A percentile compares a stretch with the other conserved stretches of the same genome.
These are phyloP conservation scores for Bugula neritina DNA, from an alignment of 2,888 invertebrate species.

Conservation along the genomic window DNA sequence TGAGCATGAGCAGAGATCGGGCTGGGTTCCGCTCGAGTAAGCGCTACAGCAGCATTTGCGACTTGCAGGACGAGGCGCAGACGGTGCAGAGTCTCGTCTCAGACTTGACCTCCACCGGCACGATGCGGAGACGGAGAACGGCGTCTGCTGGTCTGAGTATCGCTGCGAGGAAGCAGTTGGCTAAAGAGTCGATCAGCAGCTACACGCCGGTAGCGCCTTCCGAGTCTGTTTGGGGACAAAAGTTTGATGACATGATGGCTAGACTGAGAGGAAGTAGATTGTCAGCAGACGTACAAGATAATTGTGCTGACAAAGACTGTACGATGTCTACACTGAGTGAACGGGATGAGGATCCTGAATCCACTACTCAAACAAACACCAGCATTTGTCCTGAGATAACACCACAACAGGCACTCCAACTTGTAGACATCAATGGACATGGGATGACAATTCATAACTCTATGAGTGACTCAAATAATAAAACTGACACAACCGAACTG, in stretches of 20 bases:
- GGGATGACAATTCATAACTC: not conserved
- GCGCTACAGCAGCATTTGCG: not conserved
- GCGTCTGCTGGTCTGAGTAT: constrained; percentile 6
- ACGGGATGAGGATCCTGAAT: not conserved
- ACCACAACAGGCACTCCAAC: no score
- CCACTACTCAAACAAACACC: not conserved
- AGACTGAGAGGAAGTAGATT: not conserved
- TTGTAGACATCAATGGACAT: not conserved
- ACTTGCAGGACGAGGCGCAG: constrained; percentile 15
- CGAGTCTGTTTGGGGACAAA: constrained; percentile 5
- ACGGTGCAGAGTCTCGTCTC: not conserved
- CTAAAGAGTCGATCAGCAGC: not conserved
- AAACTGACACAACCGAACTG: not conserved
- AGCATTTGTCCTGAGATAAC: no score
- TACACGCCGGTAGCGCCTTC: constrained; percentile 13
- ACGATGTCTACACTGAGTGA: not conserved
- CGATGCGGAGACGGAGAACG: constrained; percentile 2
- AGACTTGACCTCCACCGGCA: not conserved
- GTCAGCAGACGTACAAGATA: constrained; percentile 1
- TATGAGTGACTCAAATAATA: not conserved
- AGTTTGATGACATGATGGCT: constrained; percentile 23
- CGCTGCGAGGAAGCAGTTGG: not conserved
- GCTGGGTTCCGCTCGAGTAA: not conserved
- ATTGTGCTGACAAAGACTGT: not conserved
- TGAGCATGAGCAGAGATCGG: constrained; percentile 12